Evolutionary conservation across 1,140 invertebrate genomes (phyloP), one percentile per base, ranked within the genome.

Genomic region (Sarcophaga bullata): DNA sequence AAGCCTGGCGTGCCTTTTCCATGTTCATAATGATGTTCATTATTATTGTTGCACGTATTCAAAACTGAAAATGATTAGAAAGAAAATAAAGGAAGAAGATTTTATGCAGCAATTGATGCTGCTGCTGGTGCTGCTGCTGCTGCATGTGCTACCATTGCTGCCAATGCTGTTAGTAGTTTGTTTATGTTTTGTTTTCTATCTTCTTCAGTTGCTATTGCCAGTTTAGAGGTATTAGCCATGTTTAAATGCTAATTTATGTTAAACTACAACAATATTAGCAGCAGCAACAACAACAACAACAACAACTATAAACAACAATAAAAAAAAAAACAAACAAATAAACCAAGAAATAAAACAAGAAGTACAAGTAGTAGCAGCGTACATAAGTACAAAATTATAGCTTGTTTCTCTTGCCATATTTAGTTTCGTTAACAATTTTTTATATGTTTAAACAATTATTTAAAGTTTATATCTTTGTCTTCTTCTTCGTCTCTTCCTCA

Each of bases 181-280:
- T n/a, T 7, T 6, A 15, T 10, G 54, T 1, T 37, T 37, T 37
- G 25, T 37, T 37, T 37, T 37, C 25, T 37, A 37, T 37, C 25
- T 37, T 37, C 25, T 37, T 37, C 54, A 58, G 7, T 58, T n/a
- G 11, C n/a, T 58, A 68, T 68, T 68, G 62, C 19, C 62, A 68
- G 62, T 68, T 68, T 68, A 19, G 19, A 68, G 62, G 62, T 68
- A 68, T 68, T 68, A 68, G 25, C 62, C 62, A 68, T 68, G 62
- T 68, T 68, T 68, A 68, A 68, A 68, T 68, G 62, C 62, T 68
- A 68, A 68, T 68, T 68, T 68, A 68, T 68, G 62, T 68, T 68
- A 68, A 68, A 9, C 62, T 68, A 8, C 10, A 68, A 68, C 9
- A 68, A 25, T 25, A 37, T 1, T 4, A 68, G 5, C 62, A 19